Percentiles rank a stretch among this genome's conserved stretches.
Evolutionary conservation across 2,797 vertebrate genomes (phyloP).

Genomic region (Molossus molossus): DNA sequence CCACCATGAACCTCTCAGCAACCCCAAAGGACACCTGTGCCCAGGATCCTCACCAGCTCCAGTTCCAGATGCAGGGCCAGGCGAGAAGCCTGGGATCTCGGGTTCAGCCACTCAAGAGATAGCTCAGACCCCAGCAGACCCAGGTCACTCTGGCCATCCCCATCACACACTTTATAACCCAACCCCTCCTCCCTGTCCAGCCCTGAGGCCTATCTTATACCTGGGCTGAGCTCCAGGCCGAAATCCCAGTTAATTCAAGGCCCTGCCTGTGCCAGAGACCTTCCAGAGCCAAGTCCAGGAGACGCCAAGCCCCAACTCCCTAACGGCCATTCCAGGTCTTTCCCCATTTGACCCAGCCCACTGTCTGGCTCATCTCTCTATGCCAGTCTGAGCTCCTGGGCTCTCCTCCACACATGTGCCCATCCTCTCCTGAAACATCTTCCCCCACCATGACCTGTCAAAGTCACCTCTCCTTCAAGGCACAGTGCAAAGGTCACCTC

Average conservation of each 20-base stretch:
- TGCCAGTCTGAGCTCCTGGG: neutral
- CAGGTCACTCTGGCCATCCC: neutral
- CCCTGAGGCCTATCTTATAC: neutral
- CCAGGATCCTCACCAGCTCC: neutral
- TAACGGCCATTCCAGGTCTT: neutral
- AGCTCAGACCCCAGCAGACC: neutral
- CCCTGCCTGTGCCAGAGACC: neutral
- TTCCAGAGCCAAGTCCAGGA: neutral
- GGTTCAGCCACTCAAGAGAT: neutral
- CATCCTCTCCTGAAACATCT: neutral
- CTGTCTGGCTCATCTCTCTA: too few relatives aligned
- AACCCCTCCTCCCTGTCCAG: neutral
- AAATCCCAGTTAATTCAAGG: neutral
- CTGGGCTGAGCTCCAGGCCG: neutral
- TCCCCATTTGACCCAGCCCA: neutral
- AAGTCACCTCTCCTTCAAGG: neutral
- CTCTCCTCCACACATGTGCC: neutral
- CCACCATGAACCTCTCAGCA: neutral
- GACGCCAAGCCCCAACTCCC: neutral
- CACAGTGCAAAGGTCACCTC: neutral
- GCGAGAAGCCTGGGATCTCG: neutral
- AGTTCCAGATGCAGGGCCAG: neutral
- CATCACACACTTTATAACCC: neutral
- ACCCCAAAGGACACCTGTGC: neutral
- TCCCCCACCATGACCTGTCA: neutral